Evolutionary conservation across 1,140 invertebrate species (phyloP).

Genomic region (Sweltsa coloradensis): DNA sequence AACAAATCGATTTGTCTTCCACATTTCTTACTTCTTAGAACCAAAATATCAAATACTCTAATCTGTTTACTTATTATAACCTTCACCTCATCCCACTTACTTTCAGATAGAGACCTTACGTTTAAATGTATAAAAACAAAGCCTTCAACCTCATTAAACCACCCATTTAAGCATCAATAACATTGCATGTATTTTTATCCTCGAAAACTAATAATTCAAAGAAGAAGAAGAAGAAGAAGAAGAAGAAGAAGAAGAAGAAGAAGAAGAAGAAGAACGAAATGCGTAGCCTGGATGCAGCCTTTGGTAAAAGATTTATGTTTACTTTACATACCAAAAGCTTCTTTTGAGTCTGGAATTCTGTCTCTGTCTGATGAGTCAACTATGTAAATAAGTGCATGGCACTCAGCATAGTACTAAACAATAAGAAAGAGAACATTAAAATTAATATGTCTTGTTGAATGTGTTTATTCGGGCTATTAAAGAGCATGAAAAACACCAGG

Average conservation of each 20-base stretch:
- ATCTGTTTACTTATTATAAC: too few species aligned
- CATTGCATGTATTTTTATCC: too few species aligned
- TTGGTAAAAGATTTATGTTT: slow-evolving; percentile 2
- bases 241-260: slow-evolving; percentile 5
- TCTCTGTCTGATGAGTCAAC: slow-evolving; percentile 94
- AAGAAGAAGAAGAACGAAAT: slow-evolving; percentile 1
- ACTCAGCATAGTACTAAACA: slow-evolving; percentile 91
- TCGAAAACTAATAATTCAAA: slow-evolving; percentile 14
- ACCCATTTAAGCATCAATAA: slow-evolving; percentile 5
- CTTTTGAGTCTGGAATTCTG: slow-evolving; percentile 88
- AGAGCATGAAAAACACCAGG: slow-evolving; percentile 4
- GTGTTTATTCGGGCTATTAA: slow-evolving; percentile 11
- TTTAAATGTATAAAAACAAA: too few species aligned
- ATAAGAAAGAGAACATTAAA: slow-evolving; percentile 15
- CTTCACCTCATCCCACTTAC: too few species aligned
- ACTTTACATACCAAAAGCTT: slow-evolving; percentile 87
- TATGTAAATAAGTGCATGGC: slow-evolving; percentile 96
- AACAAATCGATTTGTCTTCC: too few species aligned
- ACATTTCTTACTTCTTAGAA: not conserved
- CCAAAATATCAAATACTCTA: too few species aligned
- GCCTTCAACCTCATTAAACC: too few species aligned
- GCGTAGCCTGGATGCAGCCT: not conserved
- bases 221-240: too few species aligned
- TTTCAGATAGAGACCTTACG: too few species aligned
- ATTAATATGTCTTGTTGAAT: not conserved